These are phyloP conservation scores for Drosophila melanica DNA, from an alignment of 1,140 invertebrate genomes.

Conservation along the genomic window DNA sequence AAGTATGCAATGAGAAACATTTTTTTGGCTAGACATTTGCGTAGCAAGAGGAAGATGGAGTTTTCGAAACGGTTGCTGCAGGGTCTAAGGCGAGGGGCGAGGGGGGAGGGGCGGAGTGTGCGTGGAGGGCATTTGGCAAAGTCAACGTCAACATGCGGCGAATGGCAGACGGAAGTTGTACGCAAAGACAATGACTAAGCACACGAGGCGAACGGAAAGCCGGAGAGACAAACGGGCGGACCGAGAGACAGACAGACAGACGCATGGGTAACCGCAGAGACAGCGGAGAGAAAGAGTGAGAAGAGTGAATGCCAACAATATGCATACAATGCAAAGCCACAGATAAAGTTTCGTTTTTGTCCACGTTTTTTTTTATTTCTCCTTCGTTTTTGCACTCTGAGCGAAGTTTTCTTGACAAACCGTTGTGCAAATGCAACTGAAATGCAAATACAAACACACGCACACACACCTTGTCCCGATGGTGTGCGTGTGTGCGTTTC, in stretches of 20 bases:
- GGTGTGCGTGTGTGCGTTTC: neutral
- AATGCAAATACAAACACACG: constrained; percentile 27
- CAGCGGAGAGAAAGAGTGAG: neutral
- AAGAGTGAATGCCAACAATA: constrained; percentile 43
- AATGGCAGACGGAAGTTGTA: constrained; percentile 68
- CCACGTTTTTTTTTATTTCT: constrained; percentile 12
- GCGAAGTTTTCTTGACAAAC: constrained; percentile 45
- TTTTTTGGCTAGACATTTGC: constrained; percentile 64
- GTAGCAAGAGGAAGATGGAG: constrained; percentile 36
- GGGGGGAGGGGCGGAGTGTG: too few relatives aligned
- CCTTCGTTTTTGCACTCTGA: constrained; percentile 21
- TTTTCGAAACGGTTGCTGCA: constrained; percentile 1
- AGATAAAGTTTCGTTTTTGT: constrained; percentile 60
- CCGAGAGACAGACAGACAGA: neutral
- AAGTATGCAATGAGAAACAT: constrained; percentile 58
- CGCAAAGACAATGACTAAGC: constrained; percentile 72
- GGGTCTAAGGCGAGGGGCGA: neutral
- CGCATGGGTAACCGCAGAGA: constrained; percentile 27
- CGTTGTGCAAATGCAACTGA: constrained; percentile 47
- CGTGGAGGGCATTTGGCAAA: constrained; percentile 44
- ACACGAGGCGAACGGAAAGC: constrained; percentile 36
- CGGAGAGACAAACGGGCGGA: constrained; percentile 9
- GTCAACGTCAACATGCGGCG: constrained; percentile 55
- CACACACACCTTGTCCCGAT: neutral
- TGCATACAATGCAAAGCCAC: constrained; percentile 64